These are phyloP conservation scores for Poecile atricapillus DNA, from an alignment of 2,113 vertebrate species.

Conservation along the genomic window DNA sequence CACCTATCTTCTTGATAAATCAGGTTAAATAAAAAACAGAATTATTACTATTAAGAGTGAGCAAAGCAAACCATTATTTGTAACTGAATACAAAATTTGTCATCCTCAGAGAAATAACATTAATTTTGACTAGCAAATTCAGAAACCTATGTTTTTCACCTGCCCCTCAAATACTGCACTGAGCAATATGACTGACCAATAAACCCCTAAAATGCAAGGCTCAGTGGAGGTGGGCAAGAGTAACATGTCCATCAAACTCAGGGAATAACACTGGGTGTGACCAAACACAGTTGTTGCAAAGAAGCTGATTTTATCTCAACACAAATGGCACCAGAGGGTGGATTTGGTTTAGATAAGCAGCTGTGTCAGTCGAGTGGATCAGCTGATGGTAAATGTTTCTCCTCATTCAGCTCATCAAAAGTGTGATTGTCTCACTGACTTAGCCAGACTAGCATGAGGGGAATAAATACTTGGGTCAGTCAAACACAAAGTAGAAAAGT, in stretches of 20 bases:
- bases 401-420: neutral
- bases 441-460: neutral
- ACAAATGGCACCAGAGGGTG: neutral
- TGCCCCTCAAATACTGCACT: neutral
- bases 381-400: neutral
- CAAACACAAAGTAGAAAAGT: neutral
- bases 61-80: neutral
- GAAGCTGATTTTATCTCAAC: neutral
- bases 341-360: neutral
- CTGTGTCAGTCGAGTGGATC: neutral
- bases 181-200: neutral
- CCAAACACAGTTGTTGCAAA: neutral
- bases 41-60: neutral
- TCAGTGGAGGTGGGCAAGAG: neutral
- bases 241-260: neutral
- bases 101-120: neutral
- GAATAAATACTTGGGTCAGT: accelerated
- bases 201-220: neutral
- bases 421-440: neutral
- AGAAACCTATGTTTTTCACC: neutral
- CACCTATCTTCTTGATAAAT: neutral
- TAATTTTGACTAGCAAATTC: neutral
- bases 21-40: neutral
- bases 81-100: neutral
- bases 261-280: neutral